Percentiles rank a stretch among this genome's conserved stretches.
These are phyloP conservation scores for Calidris pygmaea DNA, from an alignment of 2,113 vertebrate species.

Conservation along the genomic window DNA sequence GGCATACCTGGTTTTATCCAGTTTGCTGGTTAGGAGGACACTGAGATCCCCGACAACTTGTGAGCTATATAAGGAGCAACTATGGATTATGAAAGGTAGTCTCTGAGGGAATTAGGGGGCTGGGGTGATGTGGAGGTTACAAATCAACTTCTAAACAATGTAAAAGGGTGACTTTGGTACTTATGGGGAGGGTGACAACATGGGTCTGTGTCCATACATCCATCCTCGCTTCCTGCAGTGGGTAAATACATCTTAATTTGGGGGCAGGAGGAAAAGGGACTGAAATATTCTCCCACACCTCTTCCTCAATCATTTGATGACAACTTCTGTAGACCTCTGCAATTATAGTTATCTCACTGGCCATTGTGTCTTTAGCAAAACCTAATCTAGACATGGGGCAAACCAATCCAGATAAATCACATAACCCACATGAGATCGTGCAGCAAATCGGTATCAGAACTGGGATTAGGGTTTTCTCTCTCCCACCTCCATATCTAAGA, in stretches of 20 bases:
- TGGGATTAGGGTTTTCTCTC: not conserved
- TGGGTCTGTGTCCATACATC: fast-evolving
- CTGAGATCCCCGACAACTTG: not conserved
- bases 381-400: not conserved
- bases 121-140: not conserved
- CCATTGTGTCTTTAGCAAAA: not conserved
- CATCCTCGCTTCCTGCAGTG: not conserved
- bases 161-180: not conserved
- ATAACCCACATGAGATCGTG: not conserved
- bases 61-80: not conserved
- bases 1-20: not conserved
- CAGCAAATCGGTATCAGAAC: not conserved
- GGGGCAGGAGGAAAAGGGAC: not conserved
- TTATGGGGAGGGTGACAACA: too few relatives aligned
- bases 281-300: not conserved
- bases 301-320: not conserved
- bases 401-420: not conserved
- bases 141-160: not conserved
- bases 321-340: not conserved
- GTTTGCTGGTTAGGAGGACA: not conserved
- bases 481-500: not conserved
- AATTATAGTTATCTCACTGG: not conserved
- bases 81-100: not conserved
- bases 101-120: not conserved
- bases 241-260: not conserved